Percentiles rank a stretch among this genome's conserved stretches.
Conservation (phyloP, 2,888 invertebrate species). For the Drosophila histrio region DNA sequence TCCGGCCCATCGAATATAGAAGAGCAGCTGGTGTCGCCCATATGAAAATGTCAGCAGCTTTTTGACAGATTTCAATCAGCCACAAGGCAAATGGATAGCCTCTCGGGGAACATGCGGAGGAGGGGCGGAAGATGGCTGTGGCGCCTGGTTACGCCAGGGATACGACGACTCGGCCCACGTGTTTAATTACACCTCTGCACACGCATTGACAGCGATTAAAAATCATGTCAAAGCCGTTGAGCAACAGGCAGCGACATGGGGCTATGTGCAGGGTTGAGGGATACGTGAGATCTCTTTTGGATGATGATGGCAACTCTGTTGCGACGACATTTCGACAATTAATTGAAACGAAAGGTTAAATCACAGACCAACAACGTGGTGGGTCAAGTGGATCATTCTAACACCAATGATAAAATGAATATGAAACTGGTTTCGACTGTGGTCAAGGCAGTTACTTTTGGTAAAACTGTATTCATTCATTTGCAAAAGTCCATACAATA, state of each 20-base stretch:
- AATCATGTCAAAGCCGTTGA: constrained; percentile 48
- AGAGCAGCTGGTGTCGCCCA: constrained; percentile 16
- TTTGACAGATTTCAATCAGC: constrained; percentile 77
- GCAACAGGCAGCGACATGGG: constrained; percentile 28
- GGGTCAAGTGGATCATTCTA: constrained; percentile 17
- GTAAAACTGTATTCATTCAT: too few species aligned
- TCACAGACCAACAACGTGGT: constrained; percentile 11
- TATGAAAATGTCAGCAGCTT: constrained; percentile 40
- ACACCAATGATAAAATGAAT: constrained; percentile 29
- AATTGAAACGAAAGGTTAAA: constrained; percentile 45
- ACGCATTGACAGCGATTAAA: constrained; percentile 74
- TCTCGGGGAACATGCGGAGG: neutral
- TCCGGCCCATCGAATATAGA: neutral
- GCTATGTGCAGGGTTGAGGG: neutral
- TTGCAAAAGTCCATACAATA: too few species aligned
- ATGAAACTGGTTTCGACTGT: constrained; percentile 2
- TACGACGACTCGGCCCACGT: constrained; percentile 48
- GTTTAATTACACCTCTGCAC: constrained; percentile 65
- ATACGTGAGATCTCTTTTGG: neutral
- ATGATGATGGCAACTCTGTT: constrained; percentile 57
- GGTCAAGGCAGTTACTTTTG: neutral
- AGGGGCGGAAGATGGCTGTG: neutral
- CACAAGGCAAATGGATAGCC: constrained; percentile 31
- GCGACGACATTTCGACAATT: constrained; percentile 42
- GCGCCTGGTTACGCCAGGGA: neutral